Conservation (phyloP, 1,140 invertebrate species). For the Bathynomus jamesi region DNA sequence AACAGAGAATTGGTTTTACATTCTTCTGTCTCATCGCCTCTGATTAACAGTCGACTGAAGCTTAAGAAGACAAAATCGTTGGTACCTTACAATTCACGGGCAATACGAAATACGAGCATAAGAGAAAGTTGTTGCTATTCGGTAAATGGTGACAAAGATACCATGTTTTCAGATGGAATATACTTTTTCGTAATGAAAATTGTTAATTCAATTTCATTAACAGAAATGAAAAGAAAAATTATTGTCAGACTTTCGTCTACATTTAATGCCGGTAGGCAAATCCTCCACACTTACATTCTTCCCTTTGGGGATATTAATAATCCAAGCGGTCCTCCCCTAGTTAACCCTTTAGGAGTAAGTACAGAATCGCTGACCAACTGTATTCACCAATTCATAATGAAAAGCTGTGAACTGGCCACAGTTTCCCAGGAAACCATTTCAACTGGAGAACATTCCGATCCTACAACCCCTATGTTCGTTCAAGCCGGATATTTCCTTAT, state of each 20-base stretch:
- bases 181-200: not conserved
- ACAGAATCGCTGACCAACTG: not conserved
- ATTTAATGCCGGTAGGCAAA: not conserved
- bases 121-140: too few species aligned
- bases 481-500: constrained; percentile 22
- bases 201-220: not conserved
- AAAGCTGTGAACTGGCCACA: constrained; percentile 15
- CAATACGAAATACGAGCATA: too few species aligned
- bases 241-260: not conserved
- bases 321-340: not conserved
- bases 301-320: not conserved
- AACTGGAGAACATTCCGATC: constrained; percentile 17
- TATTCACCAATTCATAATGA: not conserved
- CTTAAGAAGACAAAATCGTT: too few species aligned
- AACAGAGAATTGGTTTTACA: too few species aligned
- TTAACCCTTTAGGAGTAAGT: not conserved
- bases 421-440: constrained; percentile 11
- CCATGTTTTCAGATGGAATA: not conserved
- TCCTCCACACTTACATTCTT: not conserved
- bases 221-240: not conserved
- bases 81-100: too few species aligned
- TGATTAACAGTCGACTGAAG: too few species aligned
- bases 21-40: too few species aligned
- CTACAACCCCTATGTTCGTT: constrained; percentile 9
- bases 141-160: too few species aligned